Conservation (phyloP, 23 tunicate genomes). For the Pegea sp. region DNA sequence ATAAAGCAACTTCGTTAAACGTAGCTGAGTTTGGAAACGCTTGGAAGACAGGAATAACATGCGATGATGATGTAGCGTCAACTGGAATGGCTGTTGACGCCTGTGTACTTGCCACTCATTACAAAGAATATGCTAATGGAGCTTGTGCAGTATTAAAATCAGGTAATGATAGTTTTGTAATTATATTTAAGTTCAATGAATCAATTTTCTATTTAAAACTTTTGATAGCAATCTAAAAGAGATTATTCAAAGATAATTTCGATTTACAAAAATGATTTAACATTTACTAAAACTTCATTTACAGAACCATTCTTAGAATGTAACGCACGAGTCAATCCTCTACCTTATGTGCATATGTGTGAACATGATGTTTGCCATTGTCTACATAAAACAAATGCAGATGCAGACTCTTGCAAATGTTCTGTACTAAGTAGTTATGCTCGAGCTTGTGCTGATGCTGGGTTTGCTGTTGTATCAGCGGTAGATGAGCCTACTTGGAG, state of each 20-base stretch:
- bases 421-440: slow-evolving; percentile 61
- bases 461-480: slow-evolving; percentile 7
- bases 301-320: slow-evolving; percentile 37
- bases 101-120: slow-evolving; percentile 34
- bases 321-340: slow-evolving; percentile 30
- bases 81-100: slow-evolving; percentile 79
- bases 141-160: slow-evolving; percentile 23
- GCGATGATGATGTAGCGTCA: slow-evolving; percentile 16
- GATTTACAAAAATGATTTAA: too few relatives aligned
- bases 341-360: slow-evolving; percentile 56
- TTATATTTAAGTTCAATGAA: neutral
- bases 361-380: slow-evolving; percentile 73
- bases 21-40: slow-evolving; percentile 74
- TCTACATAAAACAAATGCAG: slow-evolving; percentile 31
- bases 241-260: too few relatives aligned
- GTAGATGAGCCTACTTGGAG: slow-evolving; percentile 26
- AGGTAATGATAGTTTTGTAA: slow-evolving; percentile 12
- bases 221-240: too few relatives aligned
- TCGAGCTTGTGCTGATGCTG: slow-evolving; percentile 45
- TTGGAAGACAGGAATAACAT: slow-evolving; percentile 59
- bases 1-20: slow-evolving; percentile 39
- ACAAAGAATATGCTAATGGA: slow-evolving; percentile 21
- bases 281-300: too few relatives aligned
- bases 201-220: neutral
- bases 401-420: slow-evolving; percentile 27